These are phyloP conservation scores for Triops cancriformis DNA, from an alignment of 1,140 invertebrate genomes.

Conservation along the genomic window DNA sequence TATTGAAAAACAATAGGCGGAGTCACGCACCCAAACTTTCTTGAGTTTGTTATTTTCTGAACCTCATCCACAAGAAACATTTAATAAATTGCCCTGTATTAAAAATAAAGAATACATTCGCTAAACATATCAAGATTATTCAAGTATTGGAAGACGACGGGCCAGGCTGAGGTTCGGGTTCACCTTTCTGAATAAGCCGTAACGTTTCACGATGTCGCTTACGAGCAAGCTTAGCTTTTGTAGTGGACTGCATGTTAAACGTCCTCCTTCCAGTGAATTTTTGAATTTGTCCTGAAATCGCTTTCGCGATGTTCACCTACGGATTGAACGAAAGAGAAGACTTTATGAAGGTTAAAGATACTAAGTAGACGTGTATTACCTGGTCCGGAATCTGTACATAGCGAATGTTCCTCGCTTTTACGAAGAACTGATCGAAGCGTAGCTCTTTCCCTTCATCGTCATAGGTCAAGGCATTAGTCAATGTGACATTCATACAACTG, in stretches of 20 bases:
- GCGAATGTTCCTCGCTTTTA: slow-evolving; percentile 54
- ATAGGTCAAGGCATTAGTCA: slow-evolving; percentile 51
- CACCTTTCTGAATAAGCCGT: slow-evolving; percentile 20
- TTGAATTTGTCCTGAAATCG: slow-evolving; percentile 21
- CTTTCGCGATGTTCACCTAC: slow-evolving; percentile 24
- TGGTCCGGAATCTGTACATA: slow-evolving; percentile 56
- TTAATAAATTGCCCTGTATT: no score
- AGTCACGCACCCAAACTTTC: no score
- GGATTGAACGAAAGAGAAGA: not conserved
- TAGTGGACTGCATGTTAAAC: slow-evolving; percentile 17
- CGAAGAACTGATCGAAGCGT: slow-evolving; percentile 47
- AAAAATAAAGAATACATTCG: not conserved
- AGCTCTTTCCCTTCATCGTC: slow-evolving; percentile 45
- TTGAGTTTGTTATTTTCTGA: no score
- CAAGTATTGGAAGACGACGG: not conserved
- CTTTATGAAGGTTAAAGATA: not conserved
- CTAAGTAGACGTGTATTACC: slow-evolving; percentile 39
- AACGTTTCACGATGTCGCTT: slow-evolving; percentile 25
- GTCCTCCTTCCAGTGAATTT: not conserved
- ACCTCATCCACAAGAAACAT: no score
- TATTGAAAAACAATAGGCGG: no score
- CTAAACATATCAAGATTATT: not conserved
- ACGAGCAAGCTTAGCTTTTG: slow-evolving; percentile 25
- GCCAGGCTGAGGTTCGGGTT: slow-evolving; percentile 15
- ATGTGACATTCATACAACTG: slow-evolving; percentile 58